A percentile compares a stretch with the other conserved stretches of the same genome.
These are phyloP conservation scores for Ornithoptera alexandrae DNA, from an alignment of 2,888 invertebrate genomes.

Conservation along the genomic window DNA sequence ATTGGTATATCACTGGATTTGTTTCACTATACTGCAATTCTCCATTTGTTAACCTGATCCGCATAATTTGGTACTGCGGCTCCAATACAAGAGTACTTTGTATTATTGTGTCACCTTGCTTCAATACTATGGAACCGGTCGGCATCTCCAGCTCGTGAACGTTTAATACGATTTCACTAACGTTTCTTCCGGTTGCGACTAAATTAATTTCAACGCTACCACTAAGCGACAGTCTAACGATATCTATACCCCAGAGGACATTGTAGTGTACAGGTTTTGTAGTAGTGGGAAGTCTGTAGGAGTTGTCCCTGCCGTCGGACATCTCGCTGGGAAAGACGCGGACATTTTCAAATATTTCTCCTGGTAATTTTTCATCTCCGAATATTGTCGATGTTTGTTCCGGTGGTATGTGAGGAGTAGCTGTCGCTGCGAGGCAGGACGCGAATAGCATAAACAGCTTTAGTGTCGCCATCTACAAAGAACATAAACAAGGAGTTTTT, in stretches of 20 bases:
- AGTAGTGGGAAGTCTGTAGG: slow-evolving; percentile 69
- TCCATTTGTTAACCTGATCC: slow-evolving; percentile 39
- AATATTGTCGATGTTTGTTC: slow-evolving; percentile 61
- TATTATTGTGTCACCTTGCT: slow-evolving; percentile 47
- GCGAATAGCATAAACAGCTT: slow-evolving; percentile 47
- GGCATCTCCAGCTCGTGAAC: slow-evolving; percentile 46
- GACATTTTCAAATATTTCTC: slow-evolving; percentile 57
- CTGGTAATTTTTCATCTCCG: slow-evolving; percentile 60
- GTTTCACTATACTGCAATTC: slow-evolving; percentile 43
- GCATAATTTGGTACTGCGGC: slow-evolving; percentile 51
- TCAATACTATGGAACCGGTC: slow-evolving; percentile 53
- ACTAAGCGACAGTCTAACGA: slow-evolving; percentile 46
- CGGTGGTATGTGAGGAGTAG: slow-evolving; percentile 43
- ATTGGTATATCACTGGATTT: slow-evolving; percentile 42
- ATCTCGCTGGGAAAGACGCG: slow-evolving; percentile 36
- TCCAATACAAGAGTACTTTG: slow-evolving; percentile 35
- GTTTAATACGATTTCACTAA: slow-evolving; percentile 61
- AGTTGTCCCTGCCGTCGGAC: slow-evolving; percentile 35
- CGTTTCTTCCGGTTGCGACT: slow-evolving; percentile 47
- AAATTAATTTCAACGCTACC: slow-evolving; percentile 64
- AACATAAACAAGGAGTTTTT: background rate
- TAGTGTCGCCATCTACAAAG: slow-evolving; percentile 61
- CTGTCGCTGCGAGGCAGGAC: slow-evolving; percentile 45
- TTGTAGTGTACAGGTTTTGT: slow-evolving; percentile 77
- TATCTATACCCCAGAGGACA: slow-evolving; percentile 68